Evolutionary conservation across 2,113 vertebrate species (phyloP).

Genomic region (Elaphurus davidianus): DNA sequence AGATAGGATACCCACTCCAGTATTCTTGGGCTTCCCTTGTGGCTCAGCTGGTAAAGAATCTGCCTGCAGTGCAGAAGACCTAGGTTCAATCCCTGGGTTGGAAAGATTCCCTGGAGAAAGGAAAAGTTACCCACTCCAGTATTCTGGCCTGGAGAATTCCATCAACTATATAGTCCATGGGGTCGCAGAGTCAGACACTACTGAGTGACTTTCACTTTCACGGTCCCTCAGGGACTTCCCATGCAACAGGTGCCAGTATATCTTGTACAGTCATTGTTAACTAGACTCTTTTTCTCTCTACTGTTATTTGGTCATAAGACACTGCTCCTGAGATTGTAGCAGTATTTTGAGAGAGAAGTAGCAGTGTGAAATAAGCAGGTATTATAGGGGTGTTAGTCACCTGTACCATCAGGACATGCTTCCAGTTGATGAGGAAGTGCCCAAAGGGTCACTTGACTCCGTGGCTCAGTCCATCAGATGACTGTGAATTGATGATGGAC

Average conservation of each 20-base stretch:
- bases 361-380: neutral
- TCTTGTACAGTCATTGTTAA: too few species aligned
- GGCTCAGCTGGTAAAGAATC: neutral
- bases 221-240: neutral
- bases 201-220: neutral
- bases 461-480: neutral
- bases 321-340: neutral
- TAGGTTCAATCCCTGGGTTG: neutral
- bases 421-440: neutral
- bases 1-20: neutral
- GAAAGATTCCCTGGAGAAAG: neutral
- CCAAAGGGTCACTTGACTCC: neutral
- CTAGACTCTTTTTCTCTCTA: neutral
- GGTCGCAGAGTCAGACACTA: accelerated
- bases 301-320: neutral
- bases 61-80: neutral
- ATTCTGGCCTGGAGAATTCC: neutral
- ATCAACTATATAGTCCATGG: neutral
- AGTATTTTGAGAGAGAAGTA: neutral
- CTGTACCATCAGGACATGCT: neutral
- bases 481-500: neutral
- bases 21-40: neutral
- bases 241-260: too few species aligned
- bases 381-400: neutral
- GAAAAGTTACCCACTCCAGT: neutral